Conservation (phyloP, 2,113 vertebrate genomes). For the Edolisoma coerulescens region DNA sequence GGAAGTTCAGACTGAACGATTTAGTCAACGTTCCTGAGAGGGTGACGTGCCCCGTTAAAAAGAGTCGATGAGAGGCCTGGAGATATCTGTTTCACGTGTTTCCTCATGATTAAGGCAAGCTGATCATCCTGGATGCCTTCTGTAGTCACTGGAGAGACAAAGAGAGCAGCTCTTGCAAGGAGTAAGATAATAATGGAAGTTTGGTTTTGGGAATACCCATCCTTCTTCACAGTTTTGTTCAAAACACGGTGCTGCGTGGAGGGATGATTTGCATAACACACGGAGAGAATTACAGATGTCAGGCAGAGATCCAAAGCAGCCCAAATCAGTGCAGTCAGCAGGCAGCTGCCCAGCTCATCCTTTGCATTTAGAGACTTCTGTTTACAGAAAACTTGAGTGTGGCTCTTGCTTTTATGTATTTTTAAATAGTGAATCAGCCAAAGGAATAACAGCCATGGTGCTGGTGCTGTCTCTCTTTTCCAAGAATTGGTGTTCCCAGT, state of each 20-base stretch:
- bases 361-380: background rate
- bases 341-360: background rate
- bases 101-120: background rate
- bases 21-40: background rate
- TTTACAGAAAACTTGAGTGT: background rate
- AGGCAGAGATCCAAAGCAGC: background rate
- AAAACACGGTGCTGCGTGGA: background rate
- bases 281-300: background rate
- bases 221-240: background rate
- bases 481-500: background rate
- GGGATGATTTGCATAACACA: background rate
- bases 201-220: background rate
- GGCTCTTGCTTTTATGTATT: background rate
- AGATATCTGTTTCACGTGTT: background rate
- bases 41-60: fast-evolving
- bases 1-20: background rate
- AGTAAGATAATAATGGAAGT: background rate
- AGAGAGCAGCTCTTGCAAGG: background rate
- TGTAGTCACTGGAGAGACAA: background rate
- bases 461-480: background rate
- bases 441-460: background rate
- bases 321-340: background rate
- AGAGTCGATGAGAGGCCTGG: background rate
- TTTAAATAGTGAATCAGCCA: background rate
- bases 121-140: background rate